Base-by-base conservation (phyloP, 2,888 invertebrate species). In the Ornithoptera alexandrae region DNA sequence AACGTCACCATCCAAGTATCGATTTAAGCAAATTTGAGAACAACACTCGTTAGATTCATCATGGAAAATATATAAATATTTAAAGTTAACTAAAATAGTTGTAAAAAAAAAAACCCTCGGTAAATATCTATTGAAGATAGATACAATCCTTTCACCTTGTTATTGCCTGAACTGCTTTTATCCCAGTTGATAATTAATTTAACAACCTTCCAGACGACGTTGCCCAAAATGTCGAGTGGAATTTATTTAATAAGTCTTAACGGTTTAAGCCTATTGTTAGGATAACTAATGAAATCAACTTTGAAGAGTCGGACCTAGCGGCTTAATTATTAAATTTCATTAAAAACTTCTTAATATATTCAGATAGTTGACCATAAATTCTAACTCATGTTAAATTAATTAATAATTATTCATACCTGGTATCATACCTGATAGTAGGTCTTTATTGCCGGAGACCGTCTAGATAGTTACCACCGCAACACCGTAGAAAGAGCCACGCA, bases 191-290 rank as follows among this genome's bases (percentile, higher is more conserved):
- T 65, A 65, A 65, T 65, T 58, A 65, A 53, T 53, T 53, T 53
- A 53, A 65, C 57, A 65, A 65, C 36, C 56, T 65, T 65, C 57
- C 22, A 18, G 53, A 24, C 57, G 57, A 65, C 53, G 18, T 53
- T 53, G n/a, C 53, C 53, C 53, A 53, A 53, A 59, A 65, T 59
- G 57, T 58, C 65, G 57, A 65, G 24, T 42, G 46, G 58, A 65
- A 65, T 58, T 65, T 58, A 65, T 59, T 59, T 42, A 59, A 65
- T 57, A 59, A 58, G 65, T 42, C 58, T 58, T 59, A 46, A 59
- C 65, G 24, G 42, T 42, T 65, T 59, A 59, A 65, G 65, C 65
- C 58, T 65, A 65, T 65, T 65, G 58, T 65, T 65, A 59, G 58
- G 42, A 58, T 58, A 58, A 65, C 57, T 42, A 58, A 65, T 58